These are phyloP conservation scores for Sorex araneus DNA, from an alignment of 2,113 vertebrate species.

Conservation along the genomic window DNA sequence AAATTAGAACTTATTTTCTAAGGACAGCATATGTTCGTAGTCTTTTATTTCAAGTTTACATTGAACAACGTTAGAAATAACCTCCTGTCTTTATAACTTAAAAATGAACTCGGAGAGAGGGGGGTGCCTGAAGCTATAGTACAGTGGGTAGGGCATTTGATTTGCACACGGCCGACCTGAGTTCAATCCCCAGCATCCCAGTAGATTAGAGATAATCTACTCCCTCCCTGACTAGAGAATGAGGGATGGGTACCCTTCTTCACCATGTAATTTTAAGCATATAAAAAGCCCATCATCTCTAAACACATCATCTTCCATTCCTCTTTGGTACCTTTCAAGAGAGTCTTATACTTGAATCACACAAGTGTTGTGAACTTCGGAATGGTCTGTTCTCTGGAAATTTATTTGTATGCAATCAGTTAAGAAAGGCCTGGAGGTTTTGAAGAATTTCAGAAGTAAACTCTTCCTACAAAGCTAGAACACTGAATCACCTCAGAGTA, in stretches of 20 bases:
- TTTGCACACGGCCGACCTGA: too few relatives aligned
- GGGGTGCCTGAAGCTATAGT: too few relatives aligned
- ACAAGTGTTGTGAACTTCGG: slow-evolving; percentile 47
- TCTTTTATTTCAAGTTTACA: slow-evolving; percentile 79
- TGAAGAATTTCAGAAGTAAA: slow-evolving; percentile 60
- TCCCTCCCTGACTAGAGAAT: slow-evolving; percentile 12
- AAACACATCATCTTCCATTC: neutral
- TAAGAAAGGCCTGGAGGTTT: slow-evolving; percentile 62
- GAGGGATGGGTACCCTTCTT: slow-evolving; percentile 16
- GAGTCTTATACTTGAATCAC: neutral
- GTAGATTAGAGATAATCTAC: too few relatives aligned
- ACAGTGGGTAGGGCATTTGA: too few relatives aligned
- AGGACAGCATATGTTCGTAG: slow-evolving; percentile 60
- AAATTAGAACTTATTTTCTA: slow-evolving; percentile 69
- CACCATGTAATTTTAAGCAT: slow-evolving; percentile 22
- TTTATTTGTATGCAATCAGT: slow-evolving; percentile 64
- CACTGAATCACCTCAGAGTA: slow-evolving; percentile 64
- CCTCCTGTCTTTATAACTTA: slow-evolving; percentile 16
- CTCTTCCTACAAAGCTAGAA: slow-evolving; percentile 57
- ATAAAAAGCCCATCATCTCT: neutral
- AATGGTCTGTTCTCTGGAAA: slow-evolving; percentile 40
- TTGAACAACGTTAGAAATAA: neutral
- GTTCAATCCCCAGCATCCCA: too few relatives aligned
- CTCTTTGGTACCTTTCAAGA: neutral
- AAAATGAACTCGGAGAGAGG: neutral